Base-by-base conservation (phyloP, 2,797 vertebrate genomes). In the Dendrocincla fuliginosa region DNA sequence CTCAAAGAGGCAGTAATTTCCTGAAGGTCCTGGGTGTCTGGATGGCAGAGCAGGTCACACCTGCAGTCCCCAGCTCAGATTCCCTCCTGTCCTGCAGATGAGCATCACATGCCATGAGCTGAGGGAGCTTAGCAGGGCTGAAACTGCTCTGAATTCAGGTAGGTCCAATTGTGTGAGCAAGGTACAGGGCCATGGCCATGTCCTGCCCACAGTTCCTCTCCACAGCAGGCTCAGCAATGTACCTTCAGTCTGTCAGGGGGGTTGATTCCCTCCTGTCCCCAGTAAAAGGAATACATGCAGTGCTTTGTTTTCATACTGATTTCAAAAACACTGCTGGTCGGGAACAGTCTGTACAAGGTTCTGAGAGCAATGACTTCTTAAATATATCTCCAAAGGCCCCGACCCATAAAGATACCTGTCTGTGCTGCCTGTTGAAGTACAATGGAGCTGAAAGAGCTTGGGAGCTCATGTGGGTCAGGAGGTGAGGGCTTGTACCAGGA, bases 331-430 rank as follows among this genome's bases (percentile, higher is more conserved):
- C 35, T 59, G n/a, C 32, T 79, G 57, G 32, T 13, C 18, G 61
- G 63, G 82, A 89, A 79, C 35, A 32, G 13, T 27, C 70, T 70
- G 87, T 75, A 19, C 37, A 19, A 52, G 44, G 16, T 37, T 67
- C 44, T 78, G 86, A 79, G 56, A 63, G 70, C 24, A 55, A 5
- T 22, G 56, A 28, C 57, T 93, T 65, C 61, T 89, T n/a, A 35
- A 67, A 47, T 22, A 7, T 3, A 15, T 37, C 89, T 92, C 33
- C 76, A 60, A 33, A 69, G 25, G 41, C 47, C 59, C 19, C 44
- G 42, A 24, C 41, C 78, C 13, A 4, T 47, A 56, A 42, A 28
- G 63, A 49, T 4, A 5, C 1, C 0, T 0, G 16, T 12, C 30
- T n/a, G 28, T 27, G 42, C 10, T 50, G 27, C 53, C 53, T 33